Evolutionary conservation across 2,113 vertebrate genomes (phyloP), one percentile per base, ranked within the genome.

Genomic region (Tetraodon nigroviridis): DNA sequence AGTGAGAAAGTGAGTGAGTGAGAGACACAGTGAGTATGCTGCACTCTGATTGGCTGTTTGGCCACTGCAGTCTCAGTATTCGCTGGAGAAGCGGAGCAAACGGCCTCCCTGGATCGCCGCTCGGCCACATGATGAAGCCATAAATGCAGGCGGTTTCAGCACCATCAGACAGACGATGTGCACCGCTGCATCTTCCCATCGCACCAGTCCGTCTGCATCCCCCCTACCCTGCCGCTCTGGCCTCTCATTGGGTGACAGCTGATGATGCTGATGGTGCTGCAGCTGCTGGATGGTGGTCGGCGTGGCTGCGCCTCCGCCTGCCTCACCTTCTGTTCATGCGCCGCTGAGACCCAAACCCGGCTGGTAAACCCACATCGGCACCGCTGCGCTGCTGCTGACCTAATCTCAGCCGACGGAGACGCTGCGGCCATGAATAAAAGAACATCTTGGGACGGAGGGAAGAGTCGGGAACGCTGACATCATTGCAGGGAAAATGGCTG

Each of bases 31-130:
- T 71, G 60, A 17, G 57, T 74, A 67, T 49, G 56, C 82, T 0
- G 75, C 58, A 0, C 52, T 78, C 79, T 82, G 82, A 88, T 88
- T 86, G 86, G 86, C 68, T 32, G 61, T 68, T 46, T 8, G 40
- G 66, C 69, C 77, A 82, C 86, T 77, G 86, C 86, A 88, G 60
- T 73, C 76, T 41, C 68, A 76, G 69, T 73, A 59, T 74, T 80
- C 19, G 41, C 69, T 59, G 75, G 70, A 51, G 66, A 71, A 69
- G 66, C 75, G 69, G 54, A 71, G 76, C 61, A 80, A 65, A 58
- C 55, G 24, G 7, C 1, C 0, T 5, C 51, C 55, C 45, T 7
- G 44, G 55, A 21, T 51, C 17, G 49, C 17, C 60, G 10, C 58
- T 6, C 21, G 27, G 20, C 2, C 16, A 3, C n/a, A 40, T 51